phyloP scores from a whole-genome alignment of 2,113 vertebrate genomes.

The Scomber colias region DNA sequence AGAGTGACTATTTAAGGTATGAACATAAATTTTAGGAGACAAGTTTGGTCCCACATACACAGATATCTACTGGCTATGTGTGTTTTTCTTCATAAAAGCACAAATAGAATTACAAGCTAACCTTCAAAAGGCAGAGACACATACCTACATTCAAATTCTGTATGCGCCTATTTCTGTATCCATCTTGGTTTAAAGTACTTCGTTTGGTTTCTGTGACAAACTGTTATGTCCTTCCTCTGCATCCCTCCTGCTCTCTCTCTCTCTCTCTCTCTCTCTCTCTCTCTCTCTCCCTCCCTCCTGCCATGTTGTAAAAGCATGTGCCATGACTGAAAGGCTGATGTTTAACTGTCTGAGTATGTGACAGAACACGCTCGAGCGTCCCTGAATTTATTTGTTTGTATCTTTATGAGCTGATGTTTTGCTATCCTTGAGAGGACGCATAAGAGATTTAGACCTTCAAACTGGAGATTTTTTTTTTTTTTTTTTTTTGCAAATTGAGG shows the following conservation, averaged over 20 bases:
- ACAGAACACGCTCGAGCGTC: not conserved
- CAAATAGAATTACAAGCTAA: not conserved
- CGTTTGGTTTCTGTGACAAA: not conserved
- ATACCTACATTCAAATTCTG: not conserved
- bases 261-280: too few species aligned
- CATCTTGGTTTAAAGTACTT: slow-evolving; percentile 1
- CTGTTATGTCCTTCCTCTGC: not conserved
- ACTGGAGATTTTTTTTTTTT: too few species aligned
- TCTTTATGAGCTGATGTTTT: slow-evolving; percentile 5
- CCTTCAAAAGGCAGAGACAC: not conserved
- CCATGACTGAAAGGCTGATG: slow-evolving; percentile 16
- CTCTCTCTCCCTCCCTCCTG: not conserved
- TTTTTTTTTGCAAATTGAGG: not conserved
- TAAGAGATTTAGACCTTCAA: slow-evolving; percentile 15
- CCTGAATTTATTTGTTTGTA: not conserved
- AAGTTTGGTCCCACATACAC: not conserved
- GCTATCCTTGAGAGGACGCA: not conserved
- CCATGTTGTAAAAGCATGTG: not conserved
- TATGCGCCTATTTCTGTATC: too few species aligned
- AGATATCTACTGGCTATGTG: not conserved
- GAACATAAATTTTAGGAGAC: not conserved
- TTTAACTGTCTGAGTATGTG: slow-evolving; percentile 24
- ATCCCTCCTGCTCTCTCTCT: not conserved
- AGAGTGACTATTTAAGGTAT: not conserved
- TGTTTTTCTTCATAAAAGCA: not conserved